Evolutionary conservation across 2,113 vertebrate genomes (phyloP).

Genomic region (Zosterops pallidus): DNA sequence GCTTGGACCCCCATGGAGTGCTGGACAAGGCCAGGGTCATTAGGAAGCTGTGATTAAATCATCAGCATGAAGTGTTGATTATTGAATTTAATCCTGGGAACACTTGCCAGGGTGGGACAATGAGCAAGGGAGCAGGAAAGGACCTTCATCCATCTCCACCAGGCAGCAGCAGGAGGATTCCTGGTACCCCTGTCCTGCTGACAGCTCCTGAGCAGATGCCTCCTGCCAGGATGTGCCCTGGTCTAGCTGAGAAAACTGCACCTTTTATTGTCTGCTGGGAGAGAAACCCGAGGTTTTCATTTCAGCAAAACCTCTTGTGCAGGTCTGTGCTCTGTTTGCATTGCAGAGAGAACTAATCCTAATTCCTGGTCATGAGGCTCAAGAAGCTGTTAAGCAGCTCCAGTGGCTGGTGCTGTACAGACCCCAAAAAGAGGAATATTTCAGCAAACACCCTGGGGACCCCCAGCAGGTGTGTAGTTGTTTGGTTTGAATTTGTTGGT

Average conservation of each 20-base stretch:
- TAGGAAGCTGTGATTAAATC: background rate
- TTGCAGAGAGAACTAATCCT: background rate
- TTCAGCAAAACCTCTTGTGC: background rate
- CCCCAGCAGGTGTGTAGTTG: fast-evolving
- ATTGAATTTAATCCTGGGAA: background rate
- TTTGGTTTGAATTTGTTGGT: background rate
- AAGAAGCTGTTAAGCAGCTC: background rate
- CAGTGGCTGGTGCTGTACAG: background rate
- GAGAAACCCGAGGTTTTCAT: background rate
- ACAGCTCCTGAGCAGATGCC: background rate
- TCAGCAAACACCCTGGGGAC: background rate
- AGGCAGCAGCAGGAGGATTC: background rate
- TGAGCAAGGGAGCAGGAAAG: background rate
- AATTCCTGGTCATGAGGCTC: fast-evolving
- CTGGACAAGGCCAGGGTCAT: background rate
- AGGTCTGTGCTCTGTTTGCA: background rate
- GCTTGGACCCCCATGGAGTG: background rate
- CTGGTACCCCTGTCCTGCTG: background rate
- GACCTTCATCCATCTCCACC: background rate
- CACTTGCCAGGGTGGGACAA: background rate
- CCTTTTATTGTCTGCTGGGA: background rate
- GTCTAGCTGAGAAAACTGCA: background rate
- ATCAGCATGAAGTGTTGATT: background rate
- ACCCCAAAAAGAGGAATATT: background rate
- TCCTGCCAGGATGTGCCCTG: background rate